These are phyloP conservation scores for Nemotelus pantherinus DNA, from an alignment of 2,888 invertebrate species.

Conservation along the genomic window DNA sequence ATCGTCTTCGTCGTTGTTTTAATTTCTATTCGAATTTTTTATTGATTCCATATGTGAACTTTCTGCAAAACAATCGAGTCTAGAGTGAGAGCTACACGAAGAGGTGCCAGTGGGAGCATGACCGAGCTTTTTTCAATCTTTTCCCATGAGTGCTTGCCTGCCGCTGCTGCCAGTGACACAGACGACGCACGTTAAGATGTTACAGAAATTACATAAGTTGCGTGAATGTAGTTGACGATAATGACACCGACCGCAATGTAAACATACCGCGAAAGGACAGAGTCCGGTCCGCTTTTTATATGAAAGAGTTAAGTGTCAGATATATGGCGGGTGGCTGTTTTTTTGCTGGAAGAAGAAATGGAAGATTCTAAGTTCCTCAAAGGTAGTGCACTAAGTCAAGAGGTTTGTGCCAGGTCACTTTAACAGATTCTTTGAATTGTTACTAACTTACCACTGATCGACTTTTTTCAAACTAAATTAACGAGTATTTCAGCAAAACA, in stretches of 20 bases:
- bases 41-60: constrained; percentile 43
- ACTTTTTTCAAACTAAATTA: too few species aligned
- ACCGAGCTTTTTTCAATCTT: constrained; percentile 32
- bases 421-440: too few species aligned
- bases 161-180: not conserved
- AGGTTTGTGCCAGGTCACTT: too few species aligned
- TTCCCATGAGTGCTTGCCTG: not conserved
- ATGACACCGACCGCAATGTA: constrained; percentile 27
- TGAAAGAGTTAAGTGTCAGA: too few species aligned
- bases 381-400: too few species aligned
- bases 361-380: too few species aligned
- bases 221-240: constrained; percentile 38
- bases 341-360: too few species aligned
- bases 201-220: constrained; percentile 38
- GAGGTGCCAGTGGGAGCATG: constrained; percentile 30
- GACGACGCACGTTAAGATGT: constrained; percentile 39
- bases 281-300: not conserved
- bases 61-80: constrained; percentile 28
- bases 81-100: not conserved
- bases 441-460: too few species aligned
- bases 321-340: too few species aligned
- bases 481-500: too few species aligned
- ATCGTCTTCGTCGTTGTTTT: not conserved
- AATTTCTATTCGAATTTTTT: constrained; percentile 32
- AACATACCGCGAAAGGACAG: constrained; percentile 25